Percentiles rank a stretch among this genome's conserved stretches.
phyloP scores from a whole-genome alignment of 2,797 vertebrate genomes.

The Propithecus deckenii region DNA sequence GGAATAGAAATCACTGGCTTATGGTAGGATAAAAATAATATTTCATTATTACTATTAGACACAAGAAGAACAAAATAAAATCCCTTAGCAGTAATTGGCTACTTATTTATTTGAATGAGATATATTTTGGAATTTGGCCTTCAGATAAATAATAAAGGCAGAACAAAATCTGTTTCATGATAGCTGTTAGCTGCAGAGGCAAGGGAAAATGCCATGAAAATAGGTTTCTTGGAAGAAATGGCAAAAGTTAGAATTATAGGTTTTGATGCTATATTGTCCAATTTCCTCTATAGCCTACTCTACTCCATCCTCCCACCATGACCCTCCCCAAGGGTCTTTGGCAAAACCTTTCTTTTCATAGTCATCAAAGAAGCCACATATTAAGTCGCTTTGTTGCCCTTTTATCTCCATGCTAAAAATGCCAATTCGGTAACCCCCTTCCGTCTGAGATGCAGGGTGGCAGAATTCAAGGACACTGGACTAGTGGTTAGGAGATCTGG shows the following conservation, averaged over 20 bases:
- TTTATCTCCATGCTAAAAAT: background rate
- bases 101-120: background rate
- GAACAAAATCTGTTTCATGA: background rate
- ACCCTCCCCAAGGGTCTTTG: background rate
- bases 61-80: constrained; percentile 1
- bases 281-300: background rate
- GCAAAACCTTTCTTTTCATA: background rate
- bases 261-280: background rate
- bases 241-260: background rate
- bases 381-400: background rate
- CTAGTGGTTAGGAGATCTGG: background rate
- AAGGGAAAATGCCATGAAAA: background rate
- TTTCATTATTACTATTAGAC: background rate
- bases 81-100: background rate
- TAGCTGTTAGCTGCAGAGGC: background rate
- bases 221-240: background rate
- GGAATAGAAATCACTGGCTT: background rate
- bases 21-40: background rate
- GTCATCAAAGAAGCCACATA: background rate
- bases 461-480: background rate
- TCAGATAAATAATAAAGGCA: background rate
- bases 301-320: background rate
- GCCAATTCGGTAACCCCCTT: background rate
- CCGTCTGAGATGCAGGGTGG: background rate
- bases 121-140: background rate